Conservation (phyloP, 2,113 vertebrate species). For the Puma concolor region DNA sequence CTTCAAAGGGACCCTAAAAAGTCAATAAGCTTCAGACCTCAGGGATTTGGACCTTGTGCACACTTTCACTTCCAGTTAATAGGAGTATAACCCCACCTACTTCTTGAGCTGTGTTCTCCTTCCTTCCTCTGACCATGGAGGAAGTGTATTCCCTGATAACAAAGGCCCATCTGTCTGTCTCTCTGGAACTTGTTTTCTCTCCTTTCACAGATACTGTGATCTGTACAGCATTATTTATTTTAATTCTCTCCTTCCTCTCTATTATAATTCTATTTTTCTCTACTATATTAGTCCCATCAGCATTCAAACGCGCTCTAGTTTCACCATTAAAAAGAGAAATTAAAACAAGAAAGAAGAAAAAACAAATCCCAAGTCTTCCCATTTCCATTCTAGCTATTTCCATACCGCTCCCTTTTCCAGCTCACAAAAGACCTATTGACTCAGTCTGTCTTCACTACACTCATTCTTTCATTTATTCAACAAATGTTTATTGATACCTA, state of each 20-base stretch:
- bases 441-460: not conserved
- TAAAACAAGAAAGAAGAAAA: not conserved
- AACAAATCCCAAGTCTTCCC: accelerated
- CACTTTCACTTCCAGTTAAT: not conserved
- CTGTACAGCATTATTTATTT: not conserved
- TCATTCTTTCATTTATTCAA: not conserved
- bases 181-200: not conserved
- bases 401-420: not conserved
- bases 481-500: not conserved
- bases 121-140: not conserved
- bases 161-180: accelerated
- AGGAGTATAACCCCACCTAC: not conserved
- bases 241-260: not conserved
- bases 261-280: not conserved
- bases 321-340: not conserved
- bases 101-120: not conserved
- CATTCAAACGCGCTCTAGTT: not conserved
- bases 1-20: not conserved
- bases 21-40: not conserved
- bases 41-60: not conserved
- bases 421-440: not conserved
- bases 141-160: not conserved
- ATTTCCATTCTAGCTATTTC: not conserved
- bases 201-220: not conserved
- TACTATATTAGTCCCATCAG: not conserved